These are phyloP conservation scores for Triops cancriformis DNA, from an alignment of 1,140 invertebrate species.

Conservation along the genomic window DNA sequence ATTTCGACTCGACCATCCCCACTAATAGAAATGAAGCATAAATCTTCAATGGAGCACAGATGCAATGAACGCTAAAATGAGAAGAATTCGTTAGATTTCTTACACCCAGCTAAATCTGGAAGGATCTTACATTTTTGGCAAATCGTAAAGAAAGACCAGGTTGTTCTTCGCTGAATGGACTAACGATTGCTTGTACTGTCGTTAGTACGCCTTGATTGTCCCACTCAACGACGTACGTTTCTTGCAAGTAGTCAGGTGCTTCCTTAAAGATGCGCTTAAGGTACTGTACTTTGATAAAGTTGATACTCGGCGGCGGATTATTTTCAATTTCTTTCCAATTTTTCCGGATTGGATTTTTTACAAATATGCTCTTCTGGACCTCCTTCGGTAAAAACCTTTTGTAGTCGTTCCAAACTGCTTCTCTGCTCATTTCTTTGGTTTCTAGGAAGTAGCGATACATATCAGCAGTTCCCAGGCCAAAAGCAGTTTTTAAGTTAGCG, in stretches of 20 bases:
- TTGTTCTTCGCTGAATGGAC: not conserved
- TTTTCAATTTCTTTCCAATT: constrained; percentile 19
- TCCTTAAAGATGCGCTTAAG: constrained; percentile 30
- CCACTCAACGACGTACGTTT: not conserved
- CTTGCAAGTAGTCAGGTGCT: not conserved
- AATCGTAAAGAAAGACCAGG: not conserved
- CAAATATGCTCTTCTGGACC: not conserved
- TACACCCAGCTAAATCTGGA: not conserved
- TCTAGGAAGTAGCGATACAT: not conserved
- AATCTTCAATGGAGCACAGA: constrained; percentile 68
- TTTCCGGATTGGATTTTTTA: constrained; percentile 8
- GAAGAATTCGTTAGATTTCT: not conserved
- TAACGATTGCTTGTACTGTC: not conserved
- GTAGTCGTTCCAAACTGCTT: not conserved
- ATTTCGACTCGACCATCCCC: constrained; percentile 64
- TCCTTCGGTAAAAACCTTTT: not conserved
- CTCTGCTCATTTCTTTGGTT: not conserved
- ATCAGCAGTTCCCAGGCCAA: not conserved
- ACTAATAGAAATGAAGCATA: constrained; percentile 65
- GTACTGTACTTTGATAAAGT: constrained; percentile 20
- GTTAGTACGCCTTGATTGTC: constrained; percentile 3
- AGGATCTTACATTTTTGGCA: not conserved
- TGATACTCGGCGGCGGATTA: constrained; percentile 6
- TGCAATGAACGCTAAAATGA: constrained; percentile 51
- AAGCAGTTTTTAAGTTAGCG: not conserved